These are phyloP conservation scores for Penelope pileata DNA, from an alignment of 2,113 vertebrate genomes.

Conservation along the genomic window DNA sequence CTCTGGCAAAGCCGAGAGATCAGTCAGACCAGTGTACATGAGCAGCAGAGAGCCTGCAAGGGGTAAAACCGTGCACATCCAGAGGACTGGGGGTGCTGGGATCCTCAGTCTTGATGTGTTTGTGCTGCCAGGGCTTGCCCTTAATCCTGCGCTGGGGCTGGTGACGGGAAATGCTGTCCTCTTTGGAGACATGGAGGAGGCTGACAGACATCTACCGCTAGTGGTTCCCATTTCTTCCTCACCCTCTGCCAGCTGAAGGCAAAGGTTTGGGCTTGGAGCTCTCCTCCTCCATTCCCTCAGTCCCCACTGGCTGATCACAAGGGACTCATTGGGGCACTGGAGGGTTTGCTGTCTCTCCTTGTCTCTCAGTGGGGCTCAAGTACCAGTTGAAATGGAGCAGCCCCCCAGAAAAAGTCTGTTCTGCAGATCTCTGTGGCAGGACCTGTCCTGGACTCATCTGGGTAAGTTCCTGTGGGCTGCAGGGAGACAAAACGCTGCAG, in stretches of 20 bases:
- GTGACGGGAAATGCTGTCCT: background rate
- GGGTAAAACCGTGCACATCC: background rate
- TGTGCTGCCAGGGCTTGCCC: background rate
- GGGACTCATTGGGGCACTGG: background rate
- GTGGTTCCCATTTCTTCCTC: background rate
- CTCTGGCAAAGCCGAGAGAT: background rate
- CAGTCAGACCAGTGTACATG: background rate
- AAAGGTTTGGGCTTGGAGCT: background rate
- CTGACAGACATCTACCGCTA: background rate
- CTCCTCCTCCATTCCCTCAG: background rate
- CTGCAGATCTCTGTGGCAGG: background rate
- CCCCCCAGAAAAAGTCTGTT: background rate
- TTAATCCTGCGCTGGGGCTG: background rate
- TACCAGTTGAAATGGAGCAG: background rate
- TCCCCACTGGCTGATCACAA: background rate
- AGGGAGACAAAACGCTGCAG: background rate
- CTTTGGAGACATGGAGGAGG: background rate
- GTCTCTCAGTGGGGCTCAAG: fast-evolving
- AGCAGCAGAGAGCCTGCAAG: background rate
- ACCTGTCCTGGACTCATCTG: background rate
- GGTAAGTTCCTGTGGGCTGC: background rate
- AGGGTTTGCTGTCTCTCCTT: background rate
- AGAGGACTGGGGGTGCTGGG: background rate
- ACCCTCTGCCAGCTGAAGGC: background rate
- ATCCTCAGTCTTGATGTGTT: background rate